phyloP scores from a whole-genome alignment of 2,888 invertebrate species.

The Melipona bicolor region DNA sequence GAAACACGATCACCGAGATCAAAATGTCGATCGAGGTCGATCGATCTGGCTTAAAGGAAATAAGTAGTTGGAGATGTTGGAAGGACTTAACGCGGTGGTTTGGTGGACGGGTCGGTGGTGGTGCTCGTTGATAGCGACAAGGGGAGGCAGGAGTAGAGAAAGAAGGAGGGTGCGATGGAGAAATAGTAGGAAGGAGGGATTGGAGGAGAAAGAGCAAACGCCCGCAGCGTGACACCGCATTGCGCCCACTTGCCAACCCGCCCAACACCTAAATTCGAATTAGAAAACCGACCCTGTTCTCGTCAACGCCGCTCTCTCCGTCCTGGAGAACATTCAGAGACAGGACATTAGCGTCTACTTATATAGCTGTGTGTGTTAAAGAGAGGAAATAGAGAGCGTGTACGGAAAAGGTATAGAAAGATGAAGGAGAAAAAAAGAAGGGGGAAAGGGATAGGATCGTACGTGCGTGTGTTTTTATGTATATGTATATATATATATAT shows the following conservation, averaged over 20 bases:
- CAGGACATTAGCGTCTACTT: constrained; percentile 52
- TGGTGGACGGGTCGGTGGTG: constrained; percentile 39
- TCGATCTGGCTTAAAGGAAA: constrained; percentile 68
- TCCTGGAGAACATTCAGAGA: constrained; percentile 50
- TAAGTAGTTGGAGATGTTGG: constrained; percentile 60
- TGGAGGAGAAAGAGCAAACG: constrained; percentile 75
- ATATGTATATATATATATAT: not conserved
- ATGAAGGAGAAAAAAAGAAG: not conserved
- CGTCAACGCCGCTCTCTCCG: constrained; percentile 73
- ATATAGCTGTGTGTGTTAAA: not conserved
- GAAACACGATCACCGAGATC: constrained; percentile 67
- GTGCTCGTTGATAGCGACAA: constrained; percentile 47
- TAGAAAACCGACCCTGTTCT: constrained; percentile 77
- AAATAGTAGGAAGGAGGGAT: constrained; percentile 42
- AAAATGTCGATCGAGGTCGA: constrained; percentile 73
- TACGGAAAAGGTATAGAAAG: not conserved
- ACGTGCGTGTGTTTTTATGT: not conserved
- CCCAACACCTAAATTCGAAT: constrained; percentile 83
- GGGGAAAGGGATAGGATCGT: not conserved
- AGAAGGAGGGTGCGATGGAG: constrained; percentile 53
- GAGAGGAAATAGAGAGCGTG: too few relatives aligned
- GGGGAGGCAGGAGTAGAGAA: constrained; percentile 41
- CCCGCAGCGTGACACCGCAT: constrained; percentile 82
- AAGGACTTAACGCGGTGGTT: constrained; percentile 64
- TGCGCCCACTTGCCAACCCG: constrained; percentile 81